phyloP scores from a whole-genome alignment of 1,140 invertebrate species.

The Nasonia vitripennis region DNA sequence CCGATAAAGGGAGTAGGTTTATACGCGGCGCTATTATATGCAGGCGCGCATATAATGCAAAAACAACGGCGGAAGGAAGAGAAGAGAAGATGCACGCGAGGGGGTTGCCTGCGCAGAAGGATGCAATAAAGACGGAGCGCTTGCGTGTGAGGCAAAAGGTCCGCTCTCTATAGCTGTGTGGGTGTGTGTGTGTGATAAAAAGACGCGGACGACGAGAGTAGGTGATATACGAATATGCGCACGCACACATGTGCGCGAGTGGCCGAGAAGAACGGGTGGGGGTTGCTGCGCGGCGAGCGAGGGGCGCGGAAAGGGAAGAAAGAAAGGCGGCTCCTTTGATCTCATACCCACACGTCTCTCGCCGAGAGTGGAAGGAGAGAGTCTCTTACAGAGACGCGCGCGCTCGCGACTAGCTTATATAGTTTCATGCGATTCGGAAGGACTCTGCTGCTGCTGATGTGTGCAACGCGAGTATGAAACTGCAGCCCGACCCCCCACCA shows the following conservation, averaged over 20 bases:
- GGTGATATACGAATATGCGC: constrained; percentile 38
- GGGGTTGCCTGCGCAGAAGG: neutral
- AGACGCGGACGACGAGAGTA: neutral
- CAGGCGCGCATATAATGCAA: neutral
- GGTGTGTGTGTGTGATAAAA: neutral
- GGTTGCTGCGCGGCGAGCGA: constrained; percentile 45
- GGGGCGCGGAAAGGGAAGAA: constrained; percentile 55
- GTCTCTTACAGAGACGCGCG: constrained; percentile 22
- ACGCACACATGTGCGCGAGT: constrained; percentile 21
- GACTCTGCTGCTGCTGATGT: constrained; percentile 42
- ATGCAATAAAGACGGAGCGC: constrained; percentile 42
- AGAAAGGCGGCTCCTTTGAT: constrained; percentile 62
- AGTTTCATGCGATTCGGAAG: constrained; percentile 61
- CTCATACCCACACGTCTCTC: constrained; percentile 56
- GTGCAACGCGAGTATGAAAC: neutral
- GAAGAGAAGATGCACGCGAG: neutral
- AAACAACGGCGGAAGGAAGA: neutral
- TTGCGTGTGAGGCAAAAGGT: neutral
- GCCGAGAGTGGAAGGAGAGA: neutral
- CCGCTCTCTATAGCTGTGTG: neutral
- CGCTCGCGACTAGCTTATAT: constrained; percentile 19
- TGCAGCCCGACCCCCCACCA: neutral
- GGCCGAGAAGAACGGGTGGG: neutral
- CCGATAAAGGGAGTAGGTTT: neutral
- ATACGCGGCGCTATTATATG: neutral